A percentile compares a stretch with the other conserved stretches of the same genome.
These are phyloP conservation scores for Salarias fasciatus DNA, from an alignment of 2,797 vertebrate species.

Conservation along the genomic window DNA sequence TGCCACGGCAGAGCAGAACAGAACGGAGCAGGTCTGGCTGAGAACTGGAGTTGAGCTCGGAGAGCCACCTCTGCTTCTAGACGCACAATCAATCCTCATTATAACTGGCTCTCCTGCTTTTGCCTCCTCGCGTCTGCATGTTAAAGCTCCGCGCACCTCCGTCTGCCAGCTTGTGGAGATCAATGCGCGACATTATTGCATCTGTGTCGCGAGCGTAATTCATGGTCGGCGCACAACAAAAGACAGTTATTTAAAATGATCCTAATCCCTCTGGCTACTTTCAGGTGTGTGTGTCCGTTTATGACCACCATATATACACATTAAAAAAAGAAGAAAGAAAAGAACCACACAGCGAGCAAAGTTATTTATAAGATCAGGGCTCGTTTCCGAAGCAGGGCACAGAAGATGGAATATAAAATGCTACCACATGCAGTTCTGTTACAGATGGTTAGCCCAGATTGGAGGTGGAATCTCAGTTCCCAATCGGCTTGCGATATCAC, in stretches of 20 bases:
- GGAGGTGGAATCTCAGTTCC: constrained; percentile 52
- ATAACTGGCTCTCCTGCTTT: constrained; percentile 54
- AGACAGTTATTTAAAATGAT: constrained; percentile 49
- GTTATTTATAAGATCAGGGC: constrained; percentile 69
- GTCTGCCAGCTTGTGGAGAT: constrained; percentile 38
- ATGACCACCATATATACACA: constrained; percentile 1
- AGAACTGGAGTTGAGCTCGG: constrained; percentile 59
- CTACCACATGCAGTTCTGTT: constrained; percentile 60
- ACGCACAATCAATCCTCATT: constrained; percentile 79
- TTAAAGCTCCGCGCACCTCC: constrained; percentile 51
- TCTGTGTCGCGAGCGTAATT: constrained; percentile 34
- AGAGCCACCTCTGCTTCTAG: constrained; percentile 71
- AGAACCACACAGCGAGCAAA: constrained; percentile 54
- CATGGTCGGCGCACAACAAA: constrained; percentile 27
- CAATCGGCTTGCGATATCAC: constrained; percentile 45
- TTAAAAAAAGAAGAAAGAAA: constrained; percentile 11
- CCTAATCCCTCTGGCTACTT: constrained; percentile 31
- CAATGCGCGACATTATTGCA: constrained; percentile 29
- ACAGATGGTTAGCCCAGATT: constrained; percentile 67
- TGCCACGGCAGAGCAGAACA: constrained; percentile 68
- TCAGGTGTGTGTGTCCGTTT: constrained; percentile 25
- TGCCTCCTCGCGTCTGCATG: constrained; percentile 48
- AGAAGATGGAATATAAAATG: constrained; percentile 64
- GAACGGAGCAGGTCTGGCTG: constrained; percentile 62
- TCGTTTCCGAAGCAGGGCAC: constrained; percentile 51